Percentiles rank a stretch among this genome's conserved stretches.
These are phyloP conservation scores for Perodicticus potto DNA, from an alignment of 2,797 vertebrate genomes.

Conservation along the genomic window DNA sequence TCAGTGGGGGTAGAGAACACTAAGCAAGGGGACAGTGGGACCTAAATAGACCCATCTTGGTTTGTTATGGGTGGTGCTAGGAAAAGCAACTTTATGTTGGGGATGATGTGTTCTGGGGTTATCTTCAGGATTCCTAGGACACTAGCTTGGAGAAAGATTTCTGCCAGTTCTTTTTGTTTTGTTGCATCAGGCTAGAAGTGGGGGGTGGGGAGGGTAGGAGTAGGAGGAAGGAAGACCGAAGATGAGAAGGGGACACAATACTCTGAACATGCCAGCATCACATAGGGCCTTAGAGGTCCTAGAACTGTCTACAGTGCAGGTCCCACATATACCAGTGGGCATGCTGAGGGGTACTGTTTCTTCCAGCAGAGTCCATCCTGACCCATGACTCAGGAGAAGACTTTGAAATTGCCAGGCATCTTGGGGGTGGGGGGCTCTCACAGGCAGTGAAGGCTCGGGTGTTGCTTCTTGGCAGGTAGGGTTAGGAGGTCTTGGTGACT, in stretches of 20 bases:
- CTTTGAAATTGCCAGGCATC: not conserved
- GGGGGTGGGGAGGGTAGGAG: not conserved
- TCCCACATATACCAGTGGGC: not conserved
- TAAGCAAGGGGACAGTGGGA: rapidly evolving
- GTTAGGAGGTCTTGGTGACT: not conserved
- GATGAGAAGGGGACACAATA: not conserved
- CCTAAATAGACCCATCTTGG: not conserved
- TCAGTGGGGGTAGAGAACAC: not conserved
- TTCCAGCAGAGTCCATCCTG: not conserved
- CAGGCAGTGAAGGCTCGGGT: too few relatives aligned
- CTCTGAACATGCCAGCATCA: not conserved
- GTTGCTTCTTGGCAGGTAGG: not conserved
- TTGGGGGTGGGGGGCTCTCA: rapidly evolving
- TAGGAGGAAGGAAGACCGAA: not conserved
- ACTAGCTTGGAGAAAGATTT: not conserved
- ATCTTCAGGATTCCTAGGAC: not conserved
- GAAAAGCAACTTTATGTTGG: not conserved
- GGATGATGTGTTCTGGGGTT: rapidly evolving
- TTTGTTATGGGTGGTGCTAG: not conserved
- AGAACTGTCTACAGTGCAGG: not conserved
- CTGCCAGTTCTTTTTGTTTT: not conserved
- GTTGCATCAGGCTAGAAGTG: not conserved
- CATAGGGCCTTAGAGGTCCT: too few relatives aligned
- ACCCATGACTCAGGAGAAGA: not conserved
- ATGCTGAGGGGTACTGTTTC: rapidly evolving